These are phyloP conservation scores for Aptenodytes patagonicus DNA, from an alignment of 2,113 vertebrate species.

Conservation along the genomic window DNA sequence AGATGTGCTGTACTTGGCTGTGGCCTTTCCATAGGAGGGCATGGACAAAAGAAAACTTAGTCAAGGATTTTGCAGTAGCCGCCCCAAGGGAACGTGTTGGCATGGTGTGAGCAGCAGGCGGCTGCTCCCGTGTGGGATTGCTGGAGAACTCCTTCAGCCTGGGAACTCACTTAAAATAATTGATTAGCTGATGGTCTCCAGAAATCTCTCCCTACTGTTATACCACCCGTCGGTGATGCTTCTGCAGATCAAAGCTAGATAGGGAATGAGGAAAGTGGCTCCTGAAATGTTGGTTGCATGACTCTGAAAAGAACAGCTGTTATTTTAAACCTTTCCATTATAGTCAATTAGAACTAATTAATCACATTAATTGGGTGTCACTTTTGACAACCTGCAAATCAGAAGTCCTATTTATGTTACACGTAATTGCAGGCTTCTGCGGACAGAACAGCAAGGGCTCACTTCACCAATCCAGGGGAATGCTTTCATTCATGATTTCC, in stretches of 20 bases:
- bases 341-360: not conserved
- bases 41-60: not conserved
- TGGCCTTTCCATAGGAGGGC: not conserved
- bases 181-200: not conserved
- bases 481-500: not conserved
- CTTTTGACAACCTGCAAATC: not conserved
- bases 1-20: not conserved
- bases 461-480: too few species aligned
- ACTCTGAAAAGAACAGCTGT: not conserved
- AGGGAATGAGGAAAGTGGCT: not conserved
- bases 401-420: not conserved
- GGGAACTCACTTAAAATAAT: not conserved
- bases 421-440: not conserved
- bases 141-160: not conserved
- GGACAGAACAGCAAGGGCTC: not conserved
- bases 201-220: not conserved
- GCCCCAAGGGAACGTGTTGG: not conserved
- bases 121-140: not conserved
- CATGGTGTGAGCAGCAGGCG: not conserved
- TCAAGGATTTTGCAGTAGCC: not conserved
- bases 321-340: not conserved
- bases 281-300: not conserved
- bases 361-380: not conserved
- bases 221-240: accelerated
- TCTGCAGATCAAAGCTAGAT: not conserved